These are phyloP conservation scores for Lepeophtheirus nordmannii DNA, from an alignment of 2,888 invertebrate genomes.

Conservation along the genomic window DNA sequence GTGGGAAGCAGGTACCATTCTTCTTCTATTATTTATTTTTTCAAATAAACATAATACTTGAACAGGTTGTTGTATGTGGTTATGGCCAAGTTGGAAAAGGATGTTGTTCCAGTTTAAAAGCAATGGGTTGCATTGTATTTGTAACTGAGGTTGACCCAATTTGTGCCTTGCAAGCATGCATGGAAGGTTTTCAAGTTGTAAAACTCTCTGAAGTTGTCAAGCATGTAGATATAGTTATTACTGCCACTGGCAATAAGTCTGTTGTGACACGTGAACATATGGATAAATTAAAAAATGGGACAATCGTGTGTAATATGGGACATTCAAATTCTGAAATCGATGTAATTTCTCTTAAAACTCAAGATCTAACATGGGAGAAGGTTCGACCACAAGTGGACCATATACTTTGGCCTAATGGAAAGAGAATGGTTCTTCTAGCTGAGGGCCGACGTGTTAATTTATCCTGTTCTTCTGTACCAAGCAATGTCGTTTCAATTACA, in stretches of 20 bases:
- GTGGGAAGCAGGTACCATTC: slow-evolving; percentile 67
- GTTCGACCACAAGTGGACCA: slow-evolving; percentile 95
- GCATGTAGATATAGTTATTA: slow-evolving; percentile 76
- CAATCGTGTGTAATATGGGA: slow-evolving; percentile 91
- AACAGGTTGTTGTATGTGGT: slow-evolving; percentile 58
- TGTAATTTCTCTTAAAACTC: slow-evolving; percentile 74
- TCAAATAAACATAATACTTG: neutral
- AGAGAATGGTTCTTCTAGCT: slow-evolving; percentile 77
- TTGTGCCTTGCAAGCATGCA: slow-evolving; percentile 80
- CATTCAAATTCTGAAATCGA: slow-evolving; percentile 93
- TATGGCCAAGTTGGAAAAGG: slow-evolving; percentile 96
- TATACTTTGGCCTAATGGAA: slow-evolving; percentile 94
- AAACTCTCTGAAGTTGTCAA: slow-evolving; percentile 82
- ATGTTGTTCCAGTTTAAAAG: slow-evolving; percentile 84
- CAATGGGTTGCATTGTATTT: slow-evolving; percentile 80
- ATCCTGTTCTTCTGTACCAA: slow-evolving; percentile 81
- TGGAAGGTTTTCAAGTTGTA: slow-evolving; percentile 87
- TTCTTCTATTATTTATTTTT: neutral
- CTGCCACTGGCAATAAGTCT: slow-evolving; percentile 95
- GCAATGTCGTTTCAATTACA: slow-evolving; percentile 93
- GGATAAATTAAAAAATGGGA: slow-evolving; percentile 91
- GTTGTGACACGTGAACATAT: slow-evolving; percentile 86
- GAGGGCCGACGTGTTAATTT: slow-evolving; percentile 90
- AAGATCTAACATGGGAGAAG: slow-evolving; percentile 90
- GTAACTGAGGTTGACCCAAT: slow-evolving; percentile 94